A percentile compares a stretch with the other conserved stretches of the same genome.
Evolutionary conservation across 2,888 invertebrate genomes (phyloP).

Genomic region (Volucella bombylans): DNA sequence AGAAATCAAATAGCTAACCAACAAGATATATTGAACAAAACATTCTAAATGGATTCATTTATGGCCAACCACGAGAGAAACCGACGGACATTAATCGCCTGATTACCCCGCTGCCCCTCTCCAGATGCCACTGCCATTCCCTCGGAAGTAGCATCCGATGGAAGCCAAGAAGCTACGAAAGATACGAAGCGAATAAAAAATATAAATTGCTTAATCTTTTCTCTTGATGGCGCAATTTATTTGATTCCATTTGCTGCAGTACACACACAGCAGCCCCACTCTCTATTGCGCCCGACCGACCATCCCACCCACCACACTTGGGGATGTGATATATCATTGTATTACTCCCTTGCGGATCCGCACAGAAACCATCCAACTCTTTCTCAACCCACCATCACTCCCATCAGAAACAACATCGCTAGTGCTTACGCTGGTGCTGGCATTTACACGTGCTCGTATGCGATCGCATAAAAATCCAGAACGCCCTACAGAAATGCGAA

Average conservation of each 20-base stretch:
- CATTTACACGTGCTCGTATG: constrained; percentile 21
- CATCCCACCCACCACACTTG: constrained; percentile 42
- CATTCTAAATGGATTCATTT: constrained; percentile 66
- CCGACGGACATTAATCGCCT: constrained; percentile 60
- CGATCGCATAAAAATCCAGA: constrained; percentile 34
- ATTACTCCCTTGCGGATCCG: constrained; percentile 54
- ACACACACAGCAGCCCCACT: constrained; percentile 29
- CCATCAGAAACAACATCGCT: constrained; percentile 36
- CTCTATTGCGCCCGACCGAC: not conserved
- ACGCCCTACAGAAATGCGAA: constrained; percentile 7
- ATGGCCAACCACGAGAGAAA: constrained; percentile 52
- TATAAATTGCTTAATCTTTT: constrained; percentile 74
- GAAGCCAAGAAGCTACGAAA: constrained; percentile 27
- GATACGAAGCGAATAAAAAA: constrained; percentile 62
- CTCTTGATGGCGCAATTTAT: constrained; percentile 75
- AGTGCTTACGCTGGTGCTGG: not conserved
- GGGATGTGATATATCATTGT: constrained; percentile 66
- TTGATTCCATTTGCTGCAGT: constrained; percentile 72
- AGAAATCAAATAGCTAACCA: constrained; percentile 15
- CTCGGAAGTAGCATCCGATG: constrained; percentile 40
- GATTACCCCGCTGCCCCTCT: constrained; percentile 6
- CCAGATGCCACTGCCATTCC: too few relatives aligned
- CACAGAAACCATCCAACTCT: constrained; percentile 16
- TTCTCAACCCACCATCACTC: not conserved
- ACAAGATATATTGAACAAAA: constrained; percentile 50